Evolutionary conservation across 2,888 invertebrate genomes (phyloP), one percentile per base, ranked within the genome.

Genomic region (Lithosia quadra): DNA sequence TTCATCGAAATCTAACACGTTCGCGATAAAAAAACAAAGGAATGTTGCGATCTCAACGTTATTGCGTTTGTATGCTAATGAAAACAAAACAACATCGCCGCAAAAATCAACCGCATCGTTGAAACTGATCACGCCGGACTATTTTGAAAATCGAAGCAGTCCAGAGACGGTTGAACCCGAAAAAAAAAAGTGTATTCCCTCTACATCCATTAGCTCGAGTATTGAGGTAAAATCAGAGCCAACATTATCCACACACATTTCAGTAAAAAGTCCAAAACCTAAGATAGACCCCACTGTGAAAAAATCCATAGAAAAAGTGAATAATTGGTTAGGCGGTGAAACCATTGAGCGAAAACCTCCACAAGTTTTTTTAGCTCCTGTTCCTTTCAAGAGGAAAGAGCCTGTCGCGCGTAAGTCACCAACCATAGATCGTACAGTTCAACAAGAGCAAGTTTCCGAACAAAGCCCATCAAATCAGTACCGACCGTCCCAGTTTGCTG

Each of bases 31-130:
- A 63, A 84, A 78, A 15, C 84, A 88, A 63, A 87, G 86, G 53
- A 92, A 92, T 69, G 82, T 88, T 0, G 93, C 92, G 0, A 91
- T 93, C 2, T 86, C 88, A 1, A 81, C 88, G 11, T 76, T 93
- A 2, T 69, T 92, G 5, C 88, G 84, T 59, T 75, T 92, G 0
- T 81, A 88, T 67, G 79, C 88, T 1, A n/a, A 75, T 1, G 69
- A 74, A 3, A 71, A 73, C 11, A 65, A 67, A 64, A 28, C 13
- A 18, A 36, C 5, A 56, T 55, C 56, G 22, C n/a, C 57, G 0
- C 4, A 18, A 13, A 60, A 43, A 22, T 49, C 18, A 64, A 49
- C 73, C 11, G 70, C 71, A 5, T 78, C 83, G 0, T 7, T 85
- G 0, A 88, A 86, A 66, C 68, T 91, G n/a, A 75, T 86, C 1